Percentiles rank a stretch among this genome's conserved stretches.
These are phyloP conservation scores for Danio rerio DNA, from an alignment of 2,113 vertebrate genomes.

Conservation along the genomic window DNA sequence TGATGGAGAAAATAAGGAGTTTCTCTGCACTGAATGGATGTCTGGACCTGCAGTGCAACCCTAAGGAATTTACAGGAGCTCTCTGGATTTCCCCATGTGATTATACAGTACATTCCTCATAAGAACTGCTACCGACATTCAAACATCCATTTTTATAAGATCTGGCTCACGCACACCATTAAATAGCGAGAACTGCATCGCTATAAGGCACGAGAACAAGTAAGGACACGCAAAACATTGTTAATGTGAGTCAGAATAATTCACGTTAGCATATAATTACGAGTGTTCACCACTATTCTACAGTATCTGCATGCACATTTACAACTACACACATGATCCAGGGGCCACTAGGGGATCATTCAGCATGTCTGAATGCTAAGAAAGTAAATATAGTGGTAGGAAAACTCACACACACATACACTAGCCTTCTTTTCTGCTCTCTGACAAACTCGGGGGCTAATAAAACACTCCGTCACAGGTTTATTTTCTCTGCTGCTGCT, in stretches of 20 bases:
- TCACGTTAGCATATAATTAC: conserved; percentile 44
- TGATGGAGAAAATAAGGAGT: conserved; percentile 16
- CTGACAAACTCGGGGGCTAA: conserved; percentile 32
- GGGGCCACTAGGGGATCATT: background rate
- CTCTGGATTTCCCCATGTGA: conserved; percentile 49
- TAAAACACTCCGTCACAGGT: conserved; percentile 21
- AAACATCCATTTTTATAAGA: conserved; percentile 37
- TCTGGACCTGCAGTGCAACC: conserved; percentile 51
- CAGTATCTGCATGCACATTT: conserved; percentile 31
- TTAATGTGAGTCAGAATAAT: conserved; percentile 4
- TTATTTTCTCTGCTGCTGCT: conserved; percentile 39
- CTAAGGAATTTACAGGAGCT: conserved; percentile 58
- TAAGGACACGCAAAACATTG: conserved; percentile 17
- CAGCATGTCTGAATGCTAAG: conserved; percentile 30
- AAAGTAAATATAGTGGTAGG: conserved; percentile 51
- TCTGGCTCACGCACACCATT: conserved; percentile 40
- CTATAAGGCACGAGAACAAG: conserved; percentile 25
- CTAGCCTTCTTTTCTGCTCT: conserved; percentile 6
- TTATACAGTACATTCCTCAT: conserved; percentile 55
- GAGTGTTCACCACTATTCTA: conserved; percentile 20
- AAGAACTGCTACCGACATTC: conserved; percentile 55
- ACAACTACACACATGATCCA: conserved; percentile 12
- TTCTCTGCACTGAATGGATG: conserved; percentile 42
- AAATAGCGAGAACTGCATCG: conserved; percentile 30
- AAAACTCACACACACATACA: conserved; percentile 47